phyloP scores from a whole-genome alignment of 2,888 invertebrate species.

The Diadegma fenestrale region DNA sequence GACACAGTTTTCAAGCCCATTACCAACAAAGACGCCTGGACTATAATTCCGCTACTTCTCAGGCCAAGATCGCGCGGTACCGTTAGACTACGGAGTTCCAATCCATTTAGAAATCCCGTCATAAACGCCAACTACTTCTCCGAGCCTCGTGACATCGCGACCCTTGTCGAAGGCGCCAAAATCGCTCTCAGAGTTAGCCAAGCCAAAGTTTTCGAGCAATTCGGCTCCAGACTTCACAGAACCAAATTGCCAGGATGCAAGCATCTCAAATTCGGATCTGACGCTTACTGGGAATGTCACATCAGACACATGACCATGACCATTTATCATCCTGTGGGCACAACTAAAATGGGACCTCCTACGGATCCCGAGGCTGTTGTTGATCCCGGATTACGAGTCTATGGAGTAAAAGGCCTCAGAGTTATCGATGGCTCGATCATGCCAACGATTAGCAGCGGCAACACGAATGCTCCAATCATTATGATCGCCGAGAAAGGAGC shows the following conservation, averaged over 20 bases:
- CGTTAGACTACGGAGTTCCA: slow-evolving; percentile 90
- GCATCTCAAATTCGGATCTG: slow-evolving; percentile 90
- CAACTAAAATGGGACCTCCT: slow-evolving; percentile 94
- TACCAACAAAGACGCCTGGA: slow-evolving; percentile 92
- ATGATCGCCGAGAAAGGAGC: slow-evolving; percentile 97
- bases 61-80: slow-evolving; percentile 93
- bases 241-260: slow-evolving; percentile 93
- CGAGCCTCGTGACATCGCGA: slow-evolving; percentile 91
- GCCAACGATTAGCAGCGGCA: slow-evolving; percentile 95
- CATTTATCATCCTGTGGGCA: slow-evolving; percentile 95
- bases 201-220: slow-evolving; percentile 92
- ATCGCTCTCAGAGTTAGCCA: slow-evolving; percentile 91
- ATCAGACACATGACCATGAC: slow-evolving; percentile 95
- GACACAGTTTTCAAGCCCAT: slow-evolving; percentile 93
- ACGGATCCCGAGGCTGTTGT: slow-evolving; percentile 93
- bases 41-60: slow-evolving; percentile 93
- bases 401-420: slow-evolving; percentile 91
- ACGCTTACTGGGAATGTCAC: slow-evolving; percentile 95
- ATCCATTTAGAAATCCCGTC: slow-evolving; percentile 94
- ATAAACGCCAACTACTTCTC: slow-evolving; percentile 97
- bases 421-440: slow-evolving; percentile 95
- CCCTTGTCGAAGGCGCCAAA: slow-evolving; percentile 94
- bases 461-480: slow-evolving; percentile 96
- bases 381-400: slow-evolving; percentile 91
- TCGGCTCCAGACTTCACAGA: slow-evolving; percentile 91